Conservation (phyloP, 2,888 invertebrate genomes). For the Drosophila dives region DNA sequence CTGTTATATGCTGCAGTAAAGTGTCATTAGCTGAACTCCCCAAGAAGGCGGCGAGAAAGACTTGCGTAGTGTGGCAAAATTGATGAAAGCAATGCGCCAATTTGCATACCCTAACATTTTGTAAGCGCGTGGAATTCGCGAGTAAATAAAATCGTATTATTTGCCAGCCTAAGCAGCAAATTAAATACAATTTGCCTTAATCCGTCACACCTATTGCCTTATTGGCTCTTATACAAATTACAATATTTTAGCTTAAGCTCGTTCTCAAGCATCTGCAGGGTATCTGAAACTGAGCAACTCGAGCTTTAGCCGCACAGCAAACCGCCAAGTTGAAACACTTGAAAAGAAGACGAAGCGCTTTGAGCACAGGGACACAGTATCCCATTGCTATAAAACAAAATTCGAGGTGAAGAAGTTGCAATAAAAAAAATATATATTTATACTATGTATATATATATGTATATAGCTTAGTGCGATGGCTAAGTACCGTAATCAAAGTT, state of each 20-base stretch:
- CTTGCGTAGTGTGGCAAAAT: slow-evolving; percentile 6
- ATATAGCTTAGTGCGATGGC: slow-evolving; percentile 64
- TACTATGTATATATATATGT: too few species aligned
- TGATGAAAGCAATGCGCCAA: background rate
- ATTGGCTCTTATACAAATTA: background rate
- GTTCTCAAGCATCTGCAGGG: slow-evolving; percentile 7
- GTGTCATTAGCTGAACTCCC: slow-evolving; percentile 56
- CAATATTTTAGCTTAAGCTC: background rate
- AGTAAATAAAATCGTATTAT: background rate
- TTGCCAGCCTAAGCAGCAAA: background rate
- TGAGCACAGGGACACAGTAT: slow-evolving; percentile 18
- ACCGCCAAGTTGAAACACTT: slow-evolving; percentile 44
- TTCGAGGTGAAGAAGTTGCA: slow-evolving; percentile 51
- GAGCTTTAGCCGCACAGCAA: background rate
- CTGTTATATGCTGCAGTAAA: slow-evolving; percentile 38
- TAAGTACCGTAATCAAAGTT: slow-evolving; percentile 80
- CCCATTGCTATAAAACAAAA: slow-evolving; percentile 19
- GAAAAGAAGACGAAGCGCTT: slow-evolving; percentile 21
- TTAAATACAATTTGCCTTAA: background rate
- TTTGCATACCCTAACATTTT: slow-evolving; percentile 32
- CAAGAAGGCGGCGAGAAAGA: slow-evolving; percentile 17
- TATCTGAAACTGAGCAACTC: slow-evolving; percentile 15
- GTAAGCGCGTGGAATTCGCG: too few species aligned
- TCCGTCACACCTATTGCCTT: too few species aligned
- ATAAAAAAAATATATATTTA: slow-evolving; percentile 5